phyloP scores from a whole-genome alignment of 2,113 vertebrate species.

The Hyperoodon ampullatus region DNA sequence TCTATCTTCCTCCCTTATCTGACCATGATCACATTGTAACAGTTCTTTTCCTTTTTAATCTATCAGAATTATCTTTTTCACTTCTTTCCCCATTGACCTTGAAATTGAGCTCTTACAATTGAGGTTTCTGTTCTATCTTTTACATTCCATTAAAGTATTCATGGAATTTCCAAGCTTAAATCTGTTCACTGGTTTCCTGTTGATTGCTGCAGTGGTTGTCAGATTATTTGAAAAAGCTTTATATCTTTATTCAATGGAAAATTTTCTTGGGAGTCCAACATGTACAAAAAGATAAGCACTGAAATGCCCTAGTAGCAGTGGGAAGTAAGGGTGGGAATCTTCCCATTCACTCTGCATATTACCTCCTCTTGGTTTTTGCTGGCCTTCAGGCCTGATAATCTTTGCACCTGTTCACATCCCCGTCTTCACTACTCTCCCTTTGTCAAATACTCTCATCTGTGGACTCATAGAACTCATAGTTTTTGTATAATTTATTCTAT shows the following conservation, averaged over 20 bases:
- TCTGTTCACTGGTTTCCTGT: not conserved
- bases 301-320: not conserved
- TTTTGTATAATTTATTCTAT: not conserved
- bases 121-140: not conserved
- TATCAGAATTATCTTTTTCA: not conserved
- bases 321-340: not conserved
- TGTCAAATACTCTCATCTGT: not conserved
- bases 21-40: not conserved
- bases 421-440: not conserved
- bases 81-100: not conserved
- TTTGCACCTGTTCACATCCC: not conserved
- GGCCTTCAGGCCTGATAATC: not conserved
- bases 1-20: not conserved
- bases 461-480: not conserved
- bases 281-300: not conserved
- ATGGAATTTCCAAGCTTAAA: not conserved
- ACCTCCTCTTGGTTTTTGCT: not conserved
- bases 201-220: not conserved
- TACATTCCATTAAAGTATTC: not conserved
- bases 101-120: not conserved
- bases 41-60: not conserved
- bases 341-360: not conserved
- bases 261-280: not conserved
- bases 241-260: not conserved
- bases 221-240: not conserved